Base-by-base conservation (phyloP, 2,888 invertebrate genomes). In the Hipparchia semele region DNA sequence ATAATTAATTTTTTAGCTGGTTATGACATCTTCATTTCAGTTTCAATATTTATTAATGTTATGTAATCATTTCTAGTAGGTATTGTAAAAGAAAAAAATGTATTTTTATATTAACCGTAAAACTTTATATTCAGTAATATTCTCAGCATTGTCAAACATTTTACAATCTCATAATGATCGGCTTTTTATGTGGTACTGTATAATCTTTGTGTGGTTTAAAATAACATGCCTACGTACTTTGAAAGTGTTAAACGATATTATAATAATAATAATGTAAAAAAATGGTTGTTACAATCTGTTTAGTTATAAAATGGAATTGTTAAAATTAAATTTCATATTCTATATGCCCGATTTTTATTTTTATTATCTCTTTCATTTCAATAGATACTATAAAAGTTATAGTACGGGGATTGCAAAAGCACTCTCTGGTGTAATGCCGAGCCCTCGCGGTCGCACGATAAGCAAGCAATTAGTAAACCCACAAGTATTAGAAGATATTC, bases 271-370 rank as follows among this genome's bases (percentile, higher is more conserved):
- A 10, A n/a, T 82, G 79, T 85, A 85, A 79, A 79, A 84, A 86
- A 86, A 82, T 81, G 86, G 76, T 89, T 91, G 90, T 90, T 91
- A 85, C 83, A 79, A 87, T 84, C 82, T 87, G 84, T 89, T 87
- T 84, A 86, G 83, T 86, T 88, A 86, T 79, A 77, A 74, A 65
- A 81, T 85, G 84, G 87, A 90, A 89, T 90, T 91, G 91, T 91
- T 92, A 88, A 84, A 87, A 90, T 89, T 88, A 91, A 90, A 91
- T 87, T 87, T 79, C 85, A 84, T 89, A 90, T 90, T 89, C 86
- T 88, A 82, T 88, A 84, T 4, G 45, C 39, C 67, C 67, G 71
- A 74, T 68, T 78, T 82, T 83, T 77, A 77, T 78, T 81, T 74
- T 10, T 68, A 23, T 66, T 61, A 61, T 51, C 23, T 12, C 5